Evolutionary conservation across 2,797 vertebrate genomes (phyloP).

Genomic region (Cetoscarus ocellatus): DNA sequence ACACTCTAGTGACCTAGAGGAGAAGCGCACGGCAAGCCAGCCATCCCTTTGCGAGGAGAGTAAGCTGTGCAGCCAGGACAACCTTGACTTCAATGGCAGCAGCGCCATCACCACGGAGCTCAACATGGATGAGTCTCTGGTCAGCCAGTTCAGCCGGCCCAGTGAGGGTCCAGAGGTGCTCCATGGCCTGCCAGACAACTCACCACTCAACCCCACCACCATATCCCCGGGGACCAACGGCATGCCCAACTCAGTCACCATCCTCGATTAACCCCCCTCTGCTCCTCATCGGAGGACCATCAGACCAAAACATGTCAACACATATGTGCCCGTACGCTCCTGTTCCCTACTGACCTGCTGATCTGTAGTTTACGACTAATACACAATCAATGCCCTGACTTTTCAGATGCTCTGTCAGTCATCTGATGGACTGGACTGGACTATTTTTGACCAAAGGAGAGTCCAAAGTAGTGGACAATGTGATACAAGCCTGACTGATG

Average conservation of each 20-base stretch:
- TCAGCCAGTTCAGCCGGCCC: slow-evolving; percentile 90
- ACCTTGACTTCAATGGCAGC: slow-evolving; percentile 90
- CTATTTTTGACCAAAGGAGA: slow-evolving; percentile 81
- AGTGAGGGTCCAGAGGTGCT: slow-evolving; percentile 80
- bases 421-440: slow-evolving; percentile 73
- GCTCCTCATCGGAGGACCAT: slow-evolving; percentile 36
- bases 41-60: slow-evolving; percentile 91
- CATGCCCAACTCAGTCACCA: slow-evolving; percentile 80
- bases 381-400: slow-evolving; percentile 75
- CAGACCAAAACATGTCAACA: slow-evolving; percentile 80
- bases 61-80: slow-evolving; percentile 89
- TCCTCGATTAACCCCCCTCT: slow-evolving; percentile 83
- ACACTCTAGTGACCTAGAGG: slow-evolving; percentile 89
- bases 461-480: slow-evolving; percentile 75
- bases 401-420: slow-evolving; percentile 61
- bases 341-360: slow-evolving; percentile 66
- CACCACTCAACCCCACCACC: slow-evolving; percentile 79
- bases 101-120: slow-evolving; percentile 90
- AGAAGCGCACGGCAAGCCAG: slow-evolving; percentile 91
- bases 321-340: slow-evolving; percentile 77
- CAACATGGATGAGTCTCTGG: slow-evolving; percentile 92
- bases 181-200: slow-evolving; percentile 79
- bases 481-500: slow-evolving; percentile 68
- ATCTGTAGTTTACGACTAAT: slow-evolving; percentile 69
- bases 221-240: slow-evolving; percentile 70